Evolutionary conservation across 2,888 invertebrate genomes (phyloP).

Genomic region (Ophion obscuratus): DNA sequence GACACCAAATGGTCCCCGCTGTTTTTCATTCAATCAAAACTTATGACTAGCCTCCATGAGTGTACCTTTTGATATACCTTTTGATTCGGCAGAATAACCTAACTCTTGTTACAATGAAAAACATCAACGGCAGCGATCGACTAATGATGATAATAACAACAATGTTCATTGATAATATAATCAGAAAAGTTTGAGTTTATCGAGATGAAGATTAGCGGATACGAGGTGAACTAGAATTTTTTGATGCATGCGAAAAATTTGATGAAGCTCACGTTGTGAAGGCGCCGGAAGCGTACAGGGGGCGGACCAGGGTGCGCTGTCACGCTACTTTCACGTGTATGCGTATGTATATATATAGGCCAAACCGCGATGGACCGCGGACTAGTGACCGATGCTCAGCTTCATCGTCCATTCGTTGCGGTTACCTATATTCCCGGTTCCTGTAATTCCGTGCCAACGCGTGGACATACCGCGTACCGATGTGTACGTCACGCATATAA

Average conservation of each 20-base stretch:
- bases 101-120: too few relatives aligned
- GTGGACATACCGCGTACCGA: conserved; percentile 41
- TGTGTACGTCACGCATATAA: conserved; percentile 16
- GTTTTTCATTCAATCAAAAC: too few relatives aligned
- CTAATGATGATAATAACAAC: background rate
- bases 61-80: too few relatives aligned
- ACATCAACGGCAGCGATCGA: too few relatives aligned
- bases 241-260: background rate
- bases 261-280: background rate
- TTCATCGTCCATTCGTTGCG: conserved; percentile 47
- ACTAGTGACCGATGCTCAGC: conserved; percentile 54
- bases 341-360: conserved; percentile 11
- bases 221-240: background rate
- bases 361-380: conserved; percentile 59
- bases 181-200: background rate
- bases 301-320: background rate
- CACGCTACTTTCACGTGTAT: background rate
- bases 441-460: conserved; percentile 61
- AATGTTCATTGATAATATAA: background rate
- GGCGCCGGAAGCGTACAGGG: background rate
- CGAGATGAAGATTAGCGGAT: background rate
- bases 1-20: too few relatives aligned
- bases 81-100: background rate
- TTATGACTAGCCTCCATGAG: too few relatives aligned
- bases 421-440: conserved; percentile 46